Evolutionary conservation across 2,888 invertebrate genomes (phyloP).

Genomic region (Clistopyga incitator): DNA sequence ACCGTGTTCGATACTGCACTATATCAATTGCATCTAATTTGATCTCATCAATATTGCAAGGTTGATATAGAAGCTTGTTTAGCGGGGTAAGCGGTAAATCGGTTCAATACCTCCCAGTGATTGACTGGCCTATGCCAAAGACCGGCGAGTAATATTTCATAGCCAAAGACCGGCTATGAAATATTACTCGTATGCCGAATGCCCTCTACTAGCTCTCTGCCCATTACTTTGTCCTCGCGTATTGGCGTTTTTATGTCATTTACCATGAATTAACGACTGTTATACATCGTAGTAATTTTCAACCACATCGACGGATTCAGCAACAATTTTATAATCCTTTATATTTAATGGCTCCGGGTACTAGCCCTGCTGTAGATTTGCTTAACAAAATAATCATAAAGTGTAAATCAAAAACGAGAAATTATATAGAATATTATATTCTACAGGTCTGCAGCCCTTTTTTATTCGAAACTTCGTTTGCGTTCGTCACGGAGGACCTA

Average conservation of each 20-base stretch:
- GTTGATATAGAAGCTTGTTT: slow-evolving; percentile 6
- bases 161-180: slow-evolving; percentile 11
- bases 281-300: background rate
- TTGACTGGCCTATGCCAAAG: slow-evolving; percentile 16
- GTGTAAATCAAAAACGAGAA: background rate
- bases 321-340: background rate
- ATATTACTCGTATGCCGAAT: slow-evolving; percentile 11
- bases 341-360: background rate
- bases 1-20: background rate
- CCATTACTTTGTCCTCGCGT: slow-evolving; percentile 9
- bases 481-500: too few species aligned
- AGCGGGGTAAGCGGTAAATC: slow-evolving; percentile 16
- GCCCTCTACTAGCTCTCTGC: background rate
- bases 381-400: background rate
- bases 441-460: too few species aligned
- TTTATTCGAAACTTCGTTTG: too few species aligned
- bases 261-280: background rate
- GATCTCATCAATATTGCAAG: slow-evolving; percentile 22
- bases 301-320: background rate
- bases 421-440: too few species aligned
- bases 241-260: background rate
- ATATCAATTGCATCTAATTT: slow-evolving; percentile 30
- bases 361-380: background rate
- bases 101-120: slow-evolving; percentile 13
- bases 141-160: too few species aligned